phyloP scores from a whole-genome alignment of 1,140 invertebrate species.

The Drosophila baimaii region DNA sequence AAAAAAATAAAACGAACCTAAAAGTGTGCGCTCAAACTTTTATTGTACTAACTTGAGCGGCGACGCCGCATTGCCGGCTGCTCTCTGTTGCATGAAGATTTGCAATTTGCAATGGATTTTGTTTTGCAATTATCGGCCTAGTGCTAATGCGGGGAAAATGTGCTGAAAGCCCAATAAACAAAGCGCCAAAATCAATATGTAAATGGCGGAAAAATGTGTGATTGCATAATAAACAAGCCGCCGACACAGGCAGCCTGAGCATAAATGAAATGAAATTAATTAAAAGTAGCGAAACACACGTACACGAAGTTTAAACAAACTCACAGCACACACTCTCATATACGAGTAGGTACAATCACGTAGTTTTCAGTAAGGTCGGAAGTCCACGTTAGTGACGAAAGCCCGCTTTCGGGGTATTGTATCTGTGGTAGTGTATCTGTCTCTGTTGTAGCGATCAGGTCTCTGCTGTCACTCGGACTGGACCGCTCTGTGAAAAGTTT shows the following conservation, averaged over 20 bases:
- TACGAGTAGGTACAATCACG: not conserved
- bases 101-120: slow-evolving; percentile 46
- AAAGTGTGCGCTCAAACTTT: slow-evolving; percentile 62
- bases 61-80: slow-evolving; percentile 27
- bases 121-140: slow-evolving; percentile 54
- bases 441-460: slow-evolving; percentile 28
- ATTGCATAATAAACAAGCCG: slow-evolving; percentile 76
- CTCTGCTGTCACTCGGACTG: slow-evolving; percentile 31
- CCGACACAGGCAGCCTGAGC: slow-evolving; percentile 17
- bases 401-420: slow-evolving; percentile 22
- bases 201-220: slow-evolving; percentile 65
- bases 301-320: slow-evolving; percentile 59
- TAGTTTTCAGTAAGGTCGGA: slow-evolving; percentile 17
- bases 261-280: slow-evolving; percentile 74
- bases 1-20: slow-evolving; percentile 66
- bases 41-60: slow-evolving; percentile 46
- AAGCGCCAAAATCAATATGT: slow-evolving; percentile 74
- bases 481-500: slow-evolving; percentile 30
- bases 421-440: slow-evolving; percentile 8
- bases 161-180: slow-evolving; percentile 69
- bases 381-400: slow-evolving; percentile 51
- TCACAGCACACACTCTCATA: slow-evolving; percentile 4
- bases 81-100: slow-evolving; percentile 55
- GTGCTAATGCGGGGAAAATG: slow-evolving; percentile 50
- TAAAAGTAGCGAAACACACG: slow-evolving; percentile 54